These are phyloP conservation scores for Egretta garzetta DNA, from an alignment of 2,113 vertebrate species.

Conservation along the genomic window DNA sequence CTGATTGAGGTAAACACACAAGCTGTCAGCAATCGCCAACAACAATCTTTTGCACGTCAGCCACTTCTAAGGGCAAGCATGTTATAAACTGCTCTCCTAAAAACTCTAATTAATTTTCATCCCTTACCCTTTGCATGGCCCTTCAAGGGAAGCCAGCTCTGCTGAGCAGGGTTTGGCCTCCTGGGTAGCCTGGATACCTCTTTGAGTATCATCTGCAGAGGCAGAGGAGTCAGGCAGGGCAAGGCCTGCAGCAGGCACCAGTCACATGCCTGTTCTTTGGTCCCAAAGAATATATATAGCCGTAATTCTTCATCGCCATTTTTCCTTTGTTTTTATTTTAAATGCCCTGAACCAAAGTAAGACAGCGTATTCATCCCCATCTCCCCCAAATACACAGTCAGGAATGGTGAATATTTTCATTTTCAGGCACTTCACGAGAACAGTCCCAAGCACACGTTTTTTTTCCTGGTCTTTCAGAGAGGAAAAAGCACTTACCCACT, in stretches of 20 bases:
- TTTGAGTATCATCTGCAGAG: neutral
- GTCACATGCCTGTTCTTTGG: neutral
- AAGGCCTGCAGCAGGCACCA: neutral
- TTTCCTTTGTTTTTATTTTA: neutral
- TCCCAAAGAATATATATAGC: neutral
- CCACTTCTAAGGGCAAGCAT: conserved; percentile 16
- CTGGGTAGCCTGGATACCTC: neutral
- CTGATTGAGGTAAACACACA: conserved; percentile 42
- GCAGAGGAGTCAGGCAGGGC: neutral
- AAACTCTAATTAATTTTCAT: neutral
- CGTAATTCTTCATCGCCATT: neutral
- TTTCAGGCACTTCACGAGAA: neutral
- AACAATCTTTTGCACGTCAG: neutral
- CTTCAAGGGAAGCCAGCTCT: neutral
- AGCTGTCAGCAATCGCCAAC: conserved; percentile 2
- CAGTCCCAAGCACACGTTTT: neutral
- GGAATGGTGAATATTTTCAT: neutral
- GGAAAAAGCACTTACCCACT: neutral
- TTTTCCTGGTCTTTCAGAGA: neutral
- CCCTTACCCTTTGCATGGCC: neutral
- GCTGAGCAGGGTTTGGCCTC: neutral
- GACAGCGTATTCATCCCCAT: neutral
- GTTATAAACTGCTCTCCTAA: neutral
- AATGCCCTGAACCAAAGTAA: neutral
- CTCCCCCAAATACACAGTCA: neutral